A percentile compares a stretch with the other conserved stretches of the same genome.
Conservation (phyloP, 1,140 invertebrate genomes). For the Drosophila lowei region DNA sequence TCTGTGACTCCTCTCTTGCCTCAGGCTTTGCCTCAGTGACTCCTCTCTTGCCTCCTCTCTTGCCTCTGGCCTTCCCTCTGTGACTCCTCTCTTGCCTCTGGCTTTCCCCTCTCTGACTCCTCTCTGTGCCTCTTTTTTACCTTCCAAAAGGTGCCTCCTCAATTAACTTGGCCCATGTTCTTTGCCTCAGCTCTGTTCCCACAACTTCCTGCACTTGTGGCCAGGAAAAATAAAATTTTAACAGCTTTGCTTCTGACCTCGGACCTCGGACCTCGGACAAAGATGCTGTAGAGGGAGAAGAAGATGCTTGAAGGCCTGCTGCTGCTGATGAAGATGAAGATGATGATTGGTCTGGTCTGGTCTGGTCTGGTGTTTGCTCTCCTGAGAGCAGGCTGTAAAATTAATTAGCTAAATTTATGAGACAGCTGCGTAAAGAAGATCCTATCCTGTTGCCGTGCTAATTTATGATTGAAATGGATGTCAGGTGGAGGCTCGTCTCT, state of each 20-base stretch:
- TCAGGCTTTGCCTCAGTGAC: no score
- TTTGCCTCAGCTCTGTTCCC: no score
- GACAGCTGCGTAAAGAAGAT: constrained; percentile 18
- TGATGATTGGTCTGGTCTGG: constrained; percentile 16
- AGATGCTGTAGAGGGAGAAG: not conserved
- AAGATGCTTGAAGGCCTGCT: constrained; percentile 6
- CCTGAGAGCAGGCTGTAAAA: constrained; percentile 27
- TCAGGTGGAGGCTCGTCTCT: not conserved
- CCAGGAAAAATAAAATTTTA: constrained; percentile 31
- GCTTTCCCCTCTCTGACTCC: no score
- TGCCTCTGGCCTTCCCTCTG: no score
- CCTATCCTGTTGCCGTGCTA: constrained; percentile 21
- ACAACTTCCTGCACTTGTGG: constrained; percentile 9
- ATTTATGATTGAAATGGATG: constrained; percentile 30
- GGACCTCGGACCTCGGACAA: not conserved
- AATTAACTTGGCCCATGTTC: constrained; percentile 13
- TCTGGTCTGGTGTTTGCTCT: constrained; percentile 3
- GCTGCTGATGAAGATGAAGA: constrained; percentile 30
- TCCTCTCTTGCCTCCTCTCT: no score
- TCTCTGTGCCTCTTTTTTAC: no score
- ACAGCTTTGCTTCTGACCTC: constrained; percentile 16
- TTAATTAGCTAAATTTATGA: constrained; percentile 44
- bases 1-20: no score
- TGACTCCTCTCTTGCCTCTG: no score
- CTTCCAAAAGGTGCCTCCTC: not conserved